Evolutionary conservation across 2,888 invertebrate genomes (phyloP).

Genomic region (Stenichneumon culpator): DNA sequence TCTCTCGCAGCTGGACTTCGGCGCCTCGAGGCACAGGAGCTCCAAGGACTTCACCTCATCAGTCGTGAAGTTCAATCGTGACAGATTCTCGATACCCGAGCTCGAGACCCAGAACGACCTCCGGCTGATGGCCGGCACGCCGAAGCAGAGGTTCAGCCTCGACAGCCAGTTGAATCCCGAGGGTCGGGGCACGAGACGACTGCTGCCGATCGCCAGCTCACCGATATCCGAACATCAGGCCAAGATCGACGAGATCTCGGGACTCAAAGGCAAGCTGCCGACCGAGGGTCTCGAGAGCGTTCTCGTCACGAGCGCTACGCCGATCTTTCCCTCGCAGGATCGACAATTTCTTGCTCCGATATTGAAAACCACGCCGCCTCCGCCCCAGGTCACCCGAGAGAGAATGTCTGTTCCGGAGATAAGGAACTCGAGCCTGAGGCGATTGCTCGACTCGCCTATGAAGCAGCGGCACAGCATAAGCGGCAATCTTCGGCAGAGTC

Average conservation of each 20-base stretch:
- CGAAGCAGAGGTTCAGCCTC: conserved; percentile 81
- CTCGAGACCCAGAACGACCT: conserved; percentile 82
- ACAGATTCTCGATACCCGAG: conserved; percentile 82
- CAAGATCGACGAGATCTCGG: conserved; percentile 55
- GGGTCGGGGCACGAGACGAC: conserved; percentile 73
- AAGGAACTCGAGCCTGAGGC: conserved; percentile 80
- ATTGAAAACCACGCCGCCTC: conserved; percentile 64
- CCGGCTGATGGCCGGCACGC: conserved; percentile 80
- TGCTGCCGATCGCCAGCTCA: conserved; percentile 82
- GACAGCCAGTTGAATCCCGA: conserved; percentile 80
- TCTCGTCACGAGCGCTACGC: conserved; percentile 79
- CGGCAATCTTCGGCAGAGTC: conserved; percentile 76
- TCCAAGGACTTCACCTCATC: conserved; percentile 71
- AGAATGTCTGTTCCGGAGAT: conserved; percentile 83
- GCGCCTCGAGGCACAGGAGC: conserved; percentile 75
- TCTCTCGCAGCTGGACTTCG: conserved; percentile 80
- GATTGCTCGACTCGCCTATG: conserved; percentile 80
- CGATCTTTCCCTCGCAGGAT: conserved; percentile 78
- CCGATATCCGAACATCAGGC: conserved; percentile 79
- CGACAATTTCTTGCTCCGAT: conserved; percentile 72
- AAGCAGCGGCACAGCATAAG: conserved; percentile 82
- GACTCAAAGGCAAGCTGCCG: conserved; percentile 64
- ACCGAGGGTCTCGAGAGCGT: conserved; percentile 78
- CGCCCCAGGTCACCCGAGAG: conserved; percentile 71
- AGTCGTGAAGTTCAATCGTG: conserved; percentile 78